Evolutionary conservation across 2,888 invertebrate species (phyloP).

Genomic region (Drosophila neotestacea): DNA sequence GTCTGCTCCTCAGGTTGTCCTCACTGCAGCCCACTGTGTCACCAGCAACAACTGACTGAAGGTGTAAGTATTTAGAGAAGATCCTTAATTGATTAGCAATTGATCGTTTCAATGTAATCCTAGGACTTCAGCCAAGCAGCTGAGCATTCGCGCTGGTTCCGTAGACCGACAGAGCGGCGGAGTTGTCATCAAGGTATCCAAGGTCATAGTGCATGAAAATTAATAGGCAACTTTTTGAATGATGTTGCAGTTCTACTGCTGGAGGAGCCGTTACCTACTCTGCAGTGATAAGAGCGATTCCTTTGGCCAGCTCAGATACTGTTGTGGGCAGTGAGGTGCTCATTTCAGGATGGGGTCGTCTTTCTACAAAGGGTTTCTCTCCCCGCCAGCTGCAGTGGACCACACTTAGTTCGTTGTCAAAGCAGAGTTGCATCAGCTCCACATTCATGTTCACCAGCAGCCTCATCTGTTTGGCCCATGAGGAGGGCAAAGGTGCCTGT

Average conservation of each 20-base stretch:
- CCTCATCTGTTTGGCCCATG: constrained; percentile 17
- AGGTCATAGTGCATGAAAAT: constrained; percentile 15
- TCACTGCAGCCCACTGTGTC: constrained; percentile 24
- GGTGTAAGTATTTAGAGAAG: constrained; percentile 4
- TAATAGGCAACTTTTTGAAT: constrained; percentile 15
- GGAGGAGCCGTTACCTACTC: constrained; percentile 4
- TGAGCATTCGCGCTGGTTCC: constrained; percentile 19
- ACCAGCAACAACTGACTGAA: neutral
- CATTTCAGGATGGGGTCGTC: constrained; percentile 22
- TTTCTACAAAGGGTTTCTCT: neutral
- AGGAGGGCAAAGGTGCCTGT: constrained; percentile 11
- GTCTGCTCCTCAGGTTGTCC: constrained; percentile 10
- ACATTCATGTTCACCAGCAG: constrained; percentile 15
- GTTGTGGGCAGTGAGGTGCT: constrained; percentile 4
- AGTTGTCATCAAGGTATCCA: neutral
- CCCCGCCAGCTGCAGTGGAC: constrained; percentile 9
- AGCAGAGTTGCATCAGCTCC: constrained; percentile 6
- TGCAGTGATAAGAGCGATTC: constrained; percentile 3
- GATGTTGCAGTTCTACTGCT: constrained; percentile 12
- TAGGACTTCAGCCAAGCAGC: constrained; percentile 1
- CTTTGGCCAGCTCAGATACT: constrained; percentile 3
- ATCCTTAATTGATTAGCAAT: neutral
- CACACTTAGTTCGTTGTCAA: constrained; percentile 3
- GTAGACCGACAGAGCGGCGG: constrained; percentile 10
- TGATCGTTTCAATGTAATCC: neutral